These are phyloP conservation scores for Thermophis baileyi DNA, from an alignment of 2,113 vertebrate genomes.

Conservation along the genomic window DNA sequence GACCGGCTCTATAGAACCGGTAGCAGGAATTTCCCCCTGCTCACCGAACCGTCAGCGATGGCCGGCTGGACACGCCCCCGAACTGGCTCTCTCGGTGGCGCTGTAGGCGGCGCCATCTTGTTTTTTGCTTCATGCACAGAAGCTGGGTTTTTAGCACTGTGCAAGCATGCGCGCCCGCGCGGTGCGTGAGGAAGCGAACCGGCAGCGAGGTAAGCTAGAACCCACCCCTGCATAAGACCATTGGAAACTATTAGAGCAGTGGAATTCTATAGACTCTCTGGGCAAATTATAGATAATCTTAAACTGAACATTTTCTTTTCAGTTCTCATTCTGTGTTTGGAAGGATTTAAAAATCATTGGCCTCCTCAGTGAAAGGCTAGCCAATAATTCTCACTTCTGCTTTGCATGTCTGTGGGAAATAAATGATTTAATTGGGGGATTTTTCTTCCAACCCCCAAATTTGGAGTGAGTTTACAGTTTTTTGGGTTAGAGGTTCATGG, in stretches of 20 bases:
- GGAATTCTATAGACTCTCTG: background rate
- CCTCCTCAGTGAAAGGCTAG: background rate
- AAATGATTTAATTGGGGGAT: background rate
- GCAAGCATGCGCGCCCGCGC: too few species aligned
- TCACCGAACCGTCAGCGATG: too few species aligned
- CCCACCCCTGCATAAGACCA: background rate
- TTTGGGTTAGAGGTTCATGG: background rate
- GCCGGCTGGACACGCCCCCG: too few species aligned
- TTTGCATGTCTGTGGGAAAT: background rate
- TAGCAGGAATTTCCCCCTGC: too few species aligned
- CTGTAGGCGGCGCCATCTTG: too few species aligned
- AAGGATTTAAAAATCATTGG: background rate
- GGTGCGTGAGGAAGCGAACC: too few species aligned
- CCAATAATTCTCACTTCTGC: background rate
- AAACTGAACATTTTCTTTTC: background rate
- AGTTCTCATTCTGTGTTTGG: background rate
- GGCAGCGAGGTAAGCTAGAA: too few species aligned
- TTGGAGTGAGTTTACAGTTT: background rate
- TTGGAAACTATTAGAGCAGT: background rate
- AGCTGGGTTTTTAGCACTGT: too few species aligned
- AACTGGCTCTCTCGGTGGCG: too few species aligned
- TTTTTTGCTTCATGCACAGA: too few species aligned
- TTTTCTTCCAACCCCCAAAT: background rate
- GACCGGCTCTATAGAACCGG: too few species aligned
- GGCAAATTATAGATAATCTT: background rate